These are phyloP conservation scores for Cosmia trapezina DNA, from an alignment of 2,888 invertebrate genomes.

Conservation along the genomic window DNA sequence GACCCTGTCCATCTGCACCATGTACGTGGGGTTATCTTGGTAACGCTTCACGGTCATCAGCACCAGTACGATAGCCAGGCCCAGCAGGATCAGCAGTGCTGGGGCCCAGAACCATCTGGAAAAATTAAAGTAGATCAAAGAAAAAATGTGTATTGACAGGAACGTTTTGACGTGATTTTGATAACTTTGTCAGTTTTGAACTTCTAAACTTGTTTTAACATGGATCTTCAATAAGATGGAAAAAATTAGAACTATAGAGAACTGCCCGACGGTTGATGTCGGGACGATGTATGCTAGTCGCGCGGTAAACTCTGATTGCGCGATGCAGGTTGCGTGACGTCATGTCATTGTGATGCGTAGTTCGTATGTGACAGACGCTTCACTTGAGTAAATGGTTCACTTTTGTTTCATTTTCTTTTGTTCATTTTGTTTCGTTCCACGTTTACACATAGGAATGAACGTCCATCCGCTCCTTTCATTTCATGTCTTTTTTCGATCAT, in stretches of 20 bases:
- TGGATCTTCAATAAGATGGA: neutral
- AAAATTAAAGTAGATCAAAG: conserved; percentile 5
- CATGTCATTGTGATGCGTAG: too few species aligned
- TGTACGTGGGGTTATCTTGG: conserved; percentile 74
- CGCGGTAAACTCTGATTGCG: too few species aligned
- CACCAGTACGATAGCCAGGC: conserved; percentile 67
- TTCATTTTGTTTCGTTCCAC: neutral
- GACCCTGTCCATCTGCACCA: conserved; percentile 64
- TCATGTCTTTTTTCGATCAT: neutral
- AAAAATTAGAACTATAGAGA: neutral
- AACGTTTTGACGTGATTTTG: neutral
- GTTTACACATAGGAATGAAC: neutral
- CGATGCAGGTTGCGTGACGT: too few species aligned
- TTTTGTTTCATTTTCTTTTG: neutral
- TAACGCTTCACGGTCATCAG: conserved; percentile 69
- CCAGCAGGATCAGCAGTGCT: conserved; percentile 69
- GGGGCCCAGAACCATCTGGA: conserved; percentile 74
- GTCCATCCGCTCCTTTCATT: neutral
- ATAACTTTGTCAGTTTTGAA: too few species aligned
- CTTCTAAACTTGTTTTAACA: too few species aligned
- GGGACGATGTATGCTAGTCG: too few species aligned
- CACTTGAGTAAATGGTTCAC: neutral
- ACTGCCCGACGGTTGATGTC: too few species aligned
- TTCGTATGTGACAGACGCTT: too few species aligned
- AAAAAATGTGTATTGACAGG: neutral